Base-by-base conservation (phyloP, 92 coral and sea anemone species). In the Porites cylindrica region DNA sequence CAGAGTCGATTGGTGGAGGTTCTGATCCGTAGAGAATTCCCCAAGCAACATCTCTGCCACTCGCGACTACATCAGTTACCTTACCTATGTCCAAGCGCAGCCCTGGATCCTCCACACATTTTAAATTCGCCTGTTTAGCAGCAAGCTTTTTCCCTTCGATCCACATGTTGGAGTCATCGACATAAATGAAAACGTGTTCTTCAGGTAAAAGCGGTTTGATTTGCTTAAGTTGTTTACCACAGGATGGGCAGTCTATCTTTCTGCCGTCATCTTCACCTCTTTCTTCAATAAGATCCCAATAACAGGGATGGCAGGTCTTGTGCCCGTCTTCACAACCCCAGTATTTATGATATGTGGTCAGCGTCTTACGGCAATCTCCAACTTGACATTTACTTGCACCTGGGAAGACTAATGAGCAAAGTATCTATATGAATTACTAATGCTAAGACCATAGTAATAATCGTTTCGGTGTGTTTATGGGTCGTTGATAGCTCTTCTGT, bases 161-260 rank as follows among this genome's bases (percentile, higher is more conserved):
- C 89, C 85, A 84, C 67, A 89, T 51, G 29, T 89, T 89, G 7
- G 92, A 89, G 12, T 84, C 78, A 78, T 89, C 92, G 9, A 89
- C 85, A 47, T 76, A 83, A 52, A 89, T 73, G 14, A 82, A 89
- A 8, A 84, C 92, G 65, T 64, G 72, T 8, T 72, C 81, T 0
- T 63, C 73, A n/a, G n/a, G n/a, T n/a, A n/a, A n/a, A n/a, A n/a
- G n/a, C n/a, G 84, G 75, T 12, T 17, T n/a, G 62, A 43, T 51
- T 1, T 13, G 50, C 68, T 9, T 18, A 5, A 89, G 68, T 1
- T 8, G 26, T 7, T 78, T 54, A 4, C n/a, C 64, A 68, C 88
- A 88, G 0, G 0, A 0, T 32, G 83, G 79, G 29, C 88, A 69
- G 51, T n/a, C 56, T 13, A 7, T 77, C 16, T 50, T 6, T 23